Conservation (phyloP, 1,140 invertebrate genomes). For the Bacillus rossius region DNA sequence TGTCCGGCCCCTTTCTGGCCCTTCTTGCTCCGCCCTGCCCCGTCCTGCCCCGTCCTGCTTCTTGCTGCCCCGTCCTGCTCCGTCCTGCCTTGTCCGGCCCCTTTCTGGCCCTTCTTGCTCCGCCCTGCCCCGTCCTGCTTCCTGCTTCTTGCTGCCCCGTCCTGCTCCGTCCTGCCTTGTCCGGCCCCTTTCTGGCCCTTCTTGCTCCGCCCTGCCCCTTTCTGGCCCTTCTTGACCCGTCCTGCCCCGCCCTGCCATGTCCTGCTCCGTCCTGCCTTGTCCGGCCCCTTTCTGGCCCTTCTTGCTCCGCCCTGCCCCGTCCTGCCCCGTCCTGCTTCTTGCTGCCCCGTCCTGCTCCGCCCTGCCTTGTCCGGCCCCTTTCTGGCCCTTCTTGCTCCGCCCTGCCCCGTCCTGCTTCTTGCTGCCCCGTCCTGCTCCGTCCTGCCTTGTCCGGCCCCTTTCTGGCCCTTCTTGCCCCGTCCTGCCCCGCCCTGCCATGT, state of each 20-base stretch:
- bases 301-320: too few relatives aligned
- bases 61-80: background rate
- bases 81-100: background rate
- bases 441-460: background rate
- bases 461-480: background rate
- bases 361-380: background rate
- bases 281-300: too few relatives aligned
- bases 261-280: too few relatives aligned
- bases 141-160: background rate
- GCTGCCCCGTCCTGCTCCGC: background rate
- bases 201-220: too few relatives aligned
- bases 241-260: too few relatives aligned
- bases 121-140: background rate
- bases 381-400: background rate
- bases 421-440: background rate
- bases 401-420: background rate
- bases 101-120: background rate
- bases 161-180: background rate
- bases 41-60: background rate
- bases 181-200: too few relatives aligned
- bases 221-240: too few relatives aligned
- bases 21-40: background rate
- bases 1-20: background rate
- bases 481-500: background rate
- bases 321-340: background rate